Evolutionary conservation across 2,888 invertebrate genomes (phyloP), one percentile per base, ranked within the genome.

Genomic region (Nemoura dubitans): DNA sequence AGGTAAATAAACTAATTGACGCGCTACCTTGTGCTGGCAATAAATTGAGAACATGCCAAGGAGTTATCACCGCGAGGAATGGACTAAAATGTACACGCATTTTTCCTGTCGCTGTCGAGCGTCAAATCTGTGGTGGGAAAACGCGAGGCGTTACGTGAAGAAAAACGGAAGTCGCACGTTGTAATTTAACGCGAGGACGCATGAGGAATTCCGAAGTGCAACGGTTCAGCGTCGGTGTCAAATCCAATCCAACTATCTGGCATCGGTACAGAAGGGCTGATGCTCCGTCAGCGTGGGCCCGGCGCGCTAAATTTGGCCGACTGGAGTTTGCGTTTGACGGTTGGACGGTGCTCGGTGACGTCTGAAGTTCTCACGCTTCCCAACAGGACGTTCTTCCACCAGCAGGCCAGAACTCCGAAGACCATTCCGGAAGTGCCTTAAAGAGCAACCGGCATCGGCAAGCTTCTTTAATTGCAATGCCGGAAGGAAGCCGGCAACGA

Each of bases 371-470:
- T 81, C 81, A 81, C 81, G 81, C 81, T 81, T n/a, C 26, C n/a
- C 28, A 81, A 59, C 59, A 59, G 59, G 59, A 59, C 59, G 59
- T 59, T 21, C 59, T 6, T 36, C 36, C 10, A 36, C 36, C 36
- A 36, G 10, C 59, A 59, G 59, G 59, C 59, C 36, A 76, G 27
- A 78, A 28, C 28, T 10, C 10, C 27, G 28, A n/a, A 78, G 43
- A 42, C 76, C 10, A n/a, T 59, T 84, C 84, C 84, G 84, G 84
- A 84, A 84, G 76, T 84, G 59, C 27, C 76, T 59, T 81, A 10
- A 84, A 84, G 84, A 84, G 83, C 43, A 59, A 36, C 59, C 84
- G 76, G 81, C 30, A 30, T 81, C 81, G 81, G 14, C 80, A 26
- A 80, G 28, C 81, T 59, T 59, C 59, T 84, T 84, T 84, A 84